These are phyloP conservation scores for Cecropterus lyciades DNA, from an alignment of 1,140 invertebrate genomes.

Conservation along the genomic window DNA sequence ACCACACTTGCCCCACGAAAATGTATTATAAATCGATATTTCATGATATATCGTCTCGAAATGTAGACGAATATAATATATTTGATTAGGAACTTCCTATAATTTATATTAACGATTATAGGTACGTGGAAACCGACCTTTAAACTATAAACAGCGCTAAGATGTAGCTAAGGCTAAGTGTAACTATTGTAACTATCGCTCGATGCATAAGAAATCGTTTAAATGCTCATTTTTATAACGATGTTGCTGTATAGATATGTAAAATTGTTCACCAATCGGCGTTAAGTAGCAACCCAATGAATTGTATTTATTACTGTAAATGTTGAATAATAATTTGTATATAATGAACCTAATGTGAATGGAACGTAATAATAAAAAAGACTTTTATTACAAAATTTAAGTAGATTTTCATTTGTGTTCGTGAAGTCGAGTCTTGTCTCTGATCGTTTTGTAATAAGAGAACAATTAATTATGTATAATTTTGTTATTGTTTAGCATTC, in stretches of 20 bases:
- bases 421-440: constrained; percentile 69
- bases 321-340: constrained; percentile 83
- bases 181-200: constrained; percentile 53
- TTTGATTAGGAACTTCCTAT: too few species aligned
- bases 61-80: too few species aligned
- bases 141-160: not conserved
- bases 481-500: constrained; percentile 33
- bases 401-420: constrained; percentile 71
- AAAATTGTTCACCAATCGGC: constrained; percentile 65
- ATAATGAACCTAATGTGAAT: constrained; percentile 80
- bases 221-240: constrained; percentile 74
- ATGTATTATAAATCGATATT: too few species aligned
- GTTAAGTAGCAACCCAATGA: constrained; percentile 65
- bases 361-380: constrained; percentile 77
- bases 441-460: constrained; percentile 51
- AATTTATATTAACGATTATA: not conserved
- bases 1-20: too few species aligned
- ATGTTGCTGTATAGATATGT: constrained; percentile 67
- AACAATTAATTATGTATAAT: not conserved
- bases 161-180: constrained; percentile 9
- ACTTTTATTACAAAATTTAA: constrained; percentile 80
- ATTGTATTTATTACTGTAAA: constrained; percentile 79
- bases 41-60: too few species aligned
- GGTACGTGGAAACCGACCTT: not conserved
- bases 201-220: constrained; percentile 55